Conservation (phyloP, 1,140 invertebrate species). For the Diorhabda elongata region DNA sequence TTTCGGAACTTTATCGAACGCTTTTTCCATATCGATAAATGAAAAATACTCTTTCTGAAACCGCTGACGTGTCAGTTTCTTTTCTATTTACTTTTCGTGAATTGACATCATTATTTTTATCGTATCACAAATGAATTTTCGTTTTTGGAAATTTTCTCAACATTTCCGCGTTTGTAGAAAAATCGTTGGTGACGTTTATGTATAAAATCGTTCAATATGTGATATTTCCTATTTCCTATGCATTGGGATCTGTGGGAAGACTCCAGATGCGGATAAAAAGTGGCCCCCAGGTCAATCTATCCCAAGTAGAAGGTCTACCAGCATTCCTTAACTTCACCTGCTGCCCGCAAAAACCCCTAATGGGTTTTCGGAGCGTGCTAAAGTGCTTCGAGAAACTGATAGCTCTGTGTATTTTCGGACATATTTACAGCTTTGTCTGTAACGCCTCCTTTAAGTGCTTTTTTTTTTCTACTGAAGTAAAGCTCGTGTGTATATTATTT, state of each 20-base stretch:
- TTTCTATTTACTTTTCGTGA: no score
- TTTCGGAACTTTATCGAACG: no score
- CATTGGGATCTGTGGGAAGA: slow-evolving; percentile 22
- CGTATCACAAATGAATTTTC: no score
- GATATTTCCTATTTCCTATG: slow-evolving; percentile 15
- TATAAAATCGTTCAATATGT: slow-evolving; percentile 9
- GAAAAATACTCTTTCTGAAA: no score
- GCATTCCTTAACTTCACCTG: slow-evolving; percentile 30
- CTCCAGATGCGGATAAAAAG: slow-evolving; percentile 29
- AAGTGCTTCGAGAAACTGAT: slow-evolving; percentile 24
- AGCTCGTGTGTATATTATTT: not conserved
- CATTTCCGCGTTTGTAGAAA: no score
- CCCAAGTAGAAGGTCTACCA: slow-evolving; percentile 21
- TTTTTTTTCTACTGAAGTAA: slow-evolving; percentile 18
- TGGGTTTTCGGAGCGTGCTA: slow-evolving; percentile 25
- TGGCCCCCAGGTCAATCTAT: slow-evolving; percentile 30
- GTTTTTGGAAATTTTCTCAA: no score
- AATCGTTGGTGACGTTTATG: not conserved
- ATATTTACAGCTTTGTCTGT: slow-evolving; percentile 30
- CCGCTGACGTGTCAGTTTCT: no score
- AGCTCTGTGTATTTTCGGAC: slow-evolving; percentile 26
- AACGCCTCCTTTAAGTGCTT: slow-evolving; percentile 24
- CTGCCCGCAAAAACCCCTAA: slow-evolving; percentile 30
- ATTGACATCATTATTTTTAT: no score
- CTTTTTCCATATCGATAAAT: no score